phyloP scores from a whole-genome alignment of 1,140 invertebrate species.

The Drosophila kurseongensis region DNA sequence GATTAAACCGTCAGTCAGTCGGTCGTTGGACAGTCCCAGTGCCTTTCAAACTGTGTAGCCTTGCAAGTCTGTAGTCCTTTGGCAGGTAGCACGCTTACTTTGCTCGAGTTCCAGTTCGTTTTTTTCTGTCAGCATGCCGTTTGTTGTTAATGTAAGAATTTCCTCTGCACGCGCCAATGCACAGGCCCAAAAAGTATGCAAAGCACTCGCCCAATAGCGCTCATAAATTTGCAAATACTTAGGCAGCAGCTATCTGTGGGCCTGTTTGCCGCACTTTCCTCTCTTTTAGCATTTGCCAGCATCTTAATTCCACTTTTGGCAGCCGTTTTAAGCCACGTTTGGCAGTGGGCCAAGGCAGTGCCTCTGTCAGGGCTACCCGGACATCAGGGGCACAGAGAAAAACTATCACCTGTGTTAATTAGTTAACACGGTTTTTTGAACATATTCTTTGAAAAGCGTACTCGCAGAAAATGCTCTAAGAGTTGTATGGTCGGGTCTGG shows the following conservation, averaged over 20 bases:
- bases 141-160: conserved; percentile 35
- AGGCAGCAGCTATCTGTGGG: conserved; percentile 41
- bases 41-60: conserved; percentile 40
- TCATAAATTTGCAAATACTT: conserved; percentile 72
- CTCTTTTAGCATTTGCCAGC: conserved; percentile 1
- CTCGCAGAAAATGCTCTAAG: no score
- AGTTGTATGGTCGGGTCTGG: no score
- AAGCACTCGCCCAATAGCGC: conserved; percentile 40
- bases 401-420: background rate
- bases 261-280: background rate
- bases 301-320: conserved; percentile 64
- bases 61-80: conserved; percentile 7
- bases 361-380: conserved; percentile 12
- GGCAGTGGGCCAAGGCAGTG: conserved; percentile 29
- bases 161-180: conserved; percentile 13
- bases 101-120: conserved; percentile 14
- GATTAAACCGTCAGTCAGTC: conserved; percentile 23
- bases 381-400: conserved; percentile 24
- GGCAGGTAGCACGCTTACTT: conserved; percentile 33
- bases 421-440: background rate
- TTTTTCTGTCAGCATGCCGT: conserved; percentile 19
- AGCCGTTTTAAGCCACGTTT: conserved; percentile 27
- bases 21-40: conserved; percentile 20
- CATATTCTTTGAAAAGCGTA: no score
- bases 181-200: conserved; percentile 32